phyloP scores from a whole-genome alignment of 2,888 invertebrate genomes.

The Xanthorhoe spadicearia region DNA sequence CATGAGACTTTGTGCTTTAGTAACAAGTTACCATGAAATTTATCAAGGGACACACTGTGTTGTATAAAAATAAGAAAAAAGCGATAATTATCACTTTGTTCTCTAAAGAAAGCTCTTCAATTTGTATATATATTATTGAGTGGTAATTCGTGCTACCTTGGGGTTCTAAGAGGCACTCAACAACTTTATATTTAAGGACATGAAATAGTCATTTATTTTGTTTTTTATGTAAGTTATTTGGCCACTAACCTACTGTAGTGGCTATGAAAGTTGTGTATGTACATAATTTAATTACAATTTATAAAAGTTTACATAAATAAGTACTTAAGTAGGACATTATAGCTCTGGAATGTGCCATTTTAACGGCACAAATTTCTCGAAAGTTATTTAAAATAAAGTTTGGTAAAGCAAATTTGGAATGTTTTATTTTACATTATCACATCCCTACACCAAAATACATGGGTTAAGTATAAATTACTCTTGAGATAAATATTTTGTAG shows the following conservation, averaged over 20 bases:
- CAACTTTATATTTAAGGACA: background rate
- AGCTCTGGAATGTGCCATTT: slow-evolving; percentile 67
- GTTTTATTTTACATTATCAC: slow-evolving; percentile 15
- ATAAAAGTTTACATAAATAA: slow-evolving; percentile 71
- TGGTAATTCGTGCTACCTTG: background rate
- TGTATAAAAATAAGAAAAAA: background rate
- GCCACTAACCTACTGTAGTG: slow-evolving; percentile 49
- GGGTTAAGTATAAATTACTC: no score
- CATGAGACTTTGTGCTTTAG: background rate
- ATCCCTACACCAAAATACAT: no score
- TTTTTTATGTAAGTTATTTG: slow-evolving; percentile 28
- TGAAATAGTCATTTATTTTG: slow-evolving; percentile 29
- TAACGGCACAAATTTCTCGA: slow-evolving; percentile 70
- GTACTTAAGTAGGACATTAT: slow-evolving; percentile 3
- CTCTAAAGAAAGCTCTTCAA: background rate
- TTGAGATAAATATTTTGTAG: no score
- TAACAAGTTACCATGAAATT: slow-evolving; percentile 20
- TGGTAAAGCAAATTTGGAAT: slow-evolving; percentile 53
- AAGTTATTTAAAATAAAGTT: slow-evolving; percentile 61
- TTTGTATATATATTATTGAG: background rate
- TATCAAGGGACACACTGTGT: slow-evolving; percentile 6
- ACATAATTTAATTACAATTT: slow-evolving; percentile 49
- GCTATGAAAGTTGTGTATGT: slow-evolving; percentile 57
- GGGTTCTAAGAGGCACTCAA: background rate
- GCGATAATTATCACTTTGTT: background rate